A percentile compares a stretch with the other conserved stretches of the same genome.
phyloP scores from a whole-genome alignment of 2,888 invertebrate species.

The Aporophyla lueneburgensis region DNA sequence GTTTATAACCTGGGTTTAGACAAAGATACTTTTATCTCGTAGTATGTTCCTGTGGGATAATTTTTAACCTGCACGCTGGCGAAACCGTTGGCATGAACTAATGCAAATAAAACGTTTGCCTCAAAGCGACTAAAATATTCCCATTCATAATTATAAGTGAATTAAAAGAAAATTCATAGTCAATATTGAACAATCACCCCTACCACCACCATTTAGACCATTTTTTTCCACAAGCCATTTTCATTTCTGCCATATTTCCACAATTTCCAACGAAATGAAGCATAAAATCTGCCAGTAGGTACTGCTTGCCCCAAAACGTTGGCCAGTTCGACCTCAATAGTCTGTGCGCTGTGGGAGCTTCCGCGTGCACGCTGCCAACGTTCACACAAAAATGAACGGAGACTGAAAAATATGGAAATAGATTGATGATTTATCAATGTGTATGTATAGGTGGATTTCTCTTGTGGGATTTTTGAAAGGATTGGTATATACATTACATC shows the following conservation, averaged over 20 bases:
- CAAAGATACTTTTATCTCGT: too few relatives aligned
- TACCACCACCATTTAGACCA: too few relatives aligned
- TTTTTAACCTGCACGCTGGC: too few relatives aligned
- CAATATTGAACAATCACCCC: too few relatives aligned
- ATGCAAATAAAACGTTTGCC: not conserved
- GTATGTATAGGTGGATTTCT: slow-evolving; percentile 3
- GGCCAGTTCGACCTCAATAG: slow-evolving; percentile 57
- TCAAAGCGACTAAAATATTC: not conserved
- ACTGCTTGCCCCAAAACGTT: slow-evolving; percentile 3
- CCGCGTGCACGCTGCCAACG: slow-evolving; percentile 61
- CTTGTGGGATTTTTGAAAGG: slow-evolving; percentile 1
- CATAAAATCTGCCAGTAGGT: slow-evolving; percentile 21
- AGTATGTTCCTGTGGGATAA: too few relatives aligned
- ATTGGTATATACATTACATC: not conserved
- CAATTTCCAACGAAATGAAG: not conserved
- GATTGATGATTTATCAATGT: slow-evolving; percentile 50
- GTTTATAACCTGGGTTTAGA: too few relatives aligned
- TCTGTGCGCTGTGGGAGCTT: slow-evolving; percentile 26
- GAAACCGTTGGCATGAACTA: too few relatives aligned
- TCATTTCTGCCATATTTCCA: not conserved
- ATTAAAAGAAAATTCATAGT: too few relatives aligned
- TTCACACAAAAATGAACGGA: slow-evolving; percentile 49
- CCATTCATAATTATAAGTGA: too few relatives aligned
- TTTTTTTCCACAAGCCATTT: not conserved
- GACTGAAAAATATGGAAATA: slow-evolving; percentile 55